Evolutionary conservation across 2,797 vertebrate species (phyloP).

Genomic region (Sebastes kiyomatsui): DNA sequence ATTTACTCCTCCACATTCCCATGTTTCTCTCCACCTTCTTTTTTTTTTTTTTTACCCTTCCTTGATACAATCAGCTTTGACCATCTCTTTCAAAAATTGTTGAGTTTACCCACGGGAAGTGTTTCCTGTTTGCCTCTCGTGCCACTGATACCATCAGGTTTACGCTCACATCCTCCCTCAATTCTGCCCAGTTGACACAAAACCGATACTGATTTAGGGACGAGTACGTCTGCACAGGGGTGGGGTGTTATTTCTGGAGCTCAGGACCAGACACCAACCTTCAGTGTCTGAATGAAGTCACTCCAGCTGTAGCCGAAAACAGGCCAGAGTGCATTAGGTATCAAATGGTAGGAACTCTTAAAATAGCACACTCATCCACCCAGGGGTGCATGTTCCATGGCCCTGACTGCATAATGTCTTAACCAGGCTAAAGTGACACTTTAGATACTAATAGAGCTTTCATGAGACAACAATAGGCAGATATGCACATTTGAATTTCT

Average conservation of each 20-base stretch:
- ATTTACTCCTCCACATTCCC: slow-evolving; percentile 23
- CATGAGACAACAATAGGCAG: neutral
- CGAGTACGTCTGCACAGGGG: slow-evolving; percentile 17
- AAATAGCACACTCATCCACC: slow-evolving; percentile 51
- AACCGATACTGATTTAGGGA: slow-evolving; percentile 51
- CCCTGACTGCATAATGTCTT: neutral
- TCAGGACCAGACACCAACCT: slow-evolving; percentile 36
- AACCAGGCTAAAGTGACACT: neutral
- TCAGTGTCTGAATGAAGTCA: slow-evolving; percentile 60
- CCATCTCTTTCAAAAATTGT: slow-evolving; percentile 31
- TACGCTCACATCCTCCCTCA: slow-evolving; percentile 58
- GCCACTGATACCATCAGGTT: slow-evolving; percentile 68
- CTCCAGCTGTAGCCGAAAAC: slow-evolving; percentile 60
- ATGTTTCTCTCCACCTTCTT: neutral
- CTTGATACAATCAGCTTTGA: slow-evolving; percentile 29
- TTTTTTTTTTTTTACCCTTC: neutral
- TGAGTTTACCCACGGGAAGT: slow-evolving; percentile 55
- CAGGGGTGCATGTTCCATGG: slow-evolving; percentile 17
- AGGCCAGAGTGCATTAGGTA: slow-evolving; percentile 55
- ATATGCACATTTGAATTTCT: neutral
- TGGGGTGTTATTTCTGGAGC: slow-evolving; percentile 62
- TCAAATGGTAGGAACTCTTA: slow-evolving; percentile 56
- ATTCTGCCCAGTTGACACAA: slow-evolving; percentile 51
- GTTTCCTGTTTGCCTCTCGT: slow-evolving; percentile 74
- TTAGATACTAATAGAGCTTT: neutral